A percentile compares a stretch with the other conserved stretches of the same genome.
phyloP scores from a whole-genome alignment of 2,888 invertebrate genomes.

The Drosophila mimica region DNA sequence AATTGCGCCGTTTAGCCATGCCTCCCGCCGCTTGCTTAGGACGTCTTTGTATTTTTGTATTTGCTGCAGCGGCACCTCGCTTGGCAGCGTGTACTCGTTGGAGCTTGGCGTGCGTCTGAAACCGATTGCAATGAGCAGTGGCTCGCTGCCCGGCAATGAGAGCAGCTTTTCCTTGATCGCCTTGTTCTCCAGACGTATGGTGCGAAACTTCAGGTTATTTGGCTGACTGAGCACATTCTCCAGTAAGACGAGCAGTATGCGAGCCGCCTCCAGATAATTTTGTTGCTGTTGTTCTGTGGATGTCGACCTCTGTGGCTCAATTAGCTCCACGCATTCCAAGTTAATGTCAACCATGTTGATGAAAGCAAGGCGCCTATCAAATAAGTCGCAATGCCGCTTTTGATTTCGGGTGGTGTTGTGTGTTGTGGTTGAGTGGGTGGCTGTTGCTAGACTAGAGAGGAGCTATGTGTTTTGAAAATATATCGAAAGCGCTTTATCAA shows the following conservation, averaged over 20 bases:
- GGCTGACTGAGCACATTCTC: slow-evolving; percentile 84
- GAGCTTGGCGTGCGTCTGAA: slow-evolving; percentile 70
- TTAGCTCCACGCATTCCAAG: slow-evolving; percentile 68
- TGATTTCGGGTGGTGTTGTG: slow-evolving; percentile 9
- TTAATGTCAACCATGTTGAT: slow-evolving; percentile 72
- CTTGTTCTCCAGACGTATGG: slow-evolving; percentile 83
- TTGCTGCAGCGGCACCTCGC: slow-evolving; percentile 77
- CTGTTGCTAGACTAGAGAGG: slow-evolving; percentile 31
- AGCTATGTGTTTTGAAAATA: slow-evolving; percentile 14
- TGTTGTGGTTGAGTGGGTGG: slow-evolving; percentile 22
- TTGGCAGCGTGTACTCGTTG: slow-evolving; percentile 73
- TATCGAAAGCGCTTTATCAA: slow-evolving; percentile 23
- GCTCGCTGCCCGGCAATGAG: slow-evolving; percentile 77
- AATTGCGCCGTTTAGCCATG: slow-evolving; percentile 65
- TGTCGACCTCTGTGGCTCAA: slow-evolving; percentile 58
- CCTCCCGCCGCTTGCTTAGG: slow-evolving; percentile 70
- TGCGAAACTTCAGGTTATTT: slow-evolving; percentile 82
- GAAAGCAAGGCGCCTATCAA: slow-evolving; percentile 18
- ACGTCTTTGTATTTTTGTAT: slow-evolving; percentile 82
- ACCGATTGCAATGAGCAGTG: slow-evolving; percentile 82
- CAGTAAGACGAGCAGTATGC: slow-evolving; percentile 82
- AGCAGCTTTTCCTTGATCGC: slow-evolving; percentile 83
- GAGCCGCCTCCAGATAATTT: slow-evolving; percentile 82
- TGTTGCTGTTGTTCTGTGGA: slow-evolving; percentile 53
- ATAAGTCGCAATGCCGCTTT: slow-evolving; percentile 40